phyloP scores from a whole-genome alignment of 2,797 vertebrate genomes.

The Periparus ater region DNA sequence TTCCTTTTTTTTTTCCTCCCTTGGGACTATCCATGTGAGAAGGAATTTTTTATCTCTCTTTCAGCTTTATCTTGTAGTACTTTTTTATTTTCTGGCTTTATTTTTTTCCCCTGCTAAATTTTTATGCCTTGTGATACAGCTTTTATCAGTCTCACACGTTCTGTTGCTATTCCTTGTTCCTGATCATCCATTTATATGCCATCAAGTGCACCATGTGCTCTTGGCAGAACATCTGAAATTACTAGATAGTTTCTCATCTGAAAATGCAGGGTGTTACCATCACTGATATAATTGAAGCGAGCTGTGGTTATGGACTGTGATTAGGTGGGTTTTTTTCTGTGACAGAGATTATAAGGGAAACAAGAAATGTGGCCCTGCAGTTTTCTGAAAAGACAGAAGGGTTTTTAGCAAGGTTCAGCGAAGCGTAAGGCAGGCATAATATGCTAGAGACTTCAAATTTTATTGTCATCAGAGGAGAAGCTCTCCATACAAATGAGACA shows the following conservation, averaged over 20 bases:
- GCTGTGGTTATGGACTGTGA: not conserved
- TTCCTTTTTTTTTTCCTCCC: not conserved
- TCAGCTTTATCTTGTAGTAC: not conserved
- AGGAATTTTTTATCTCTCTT: not conserved
- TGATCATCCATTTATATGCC: constrained; percentile 34
- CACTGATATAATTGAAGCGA: not conserved
- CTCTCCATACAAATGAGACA: not conserved
- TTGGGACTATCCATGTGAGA: not conserved
- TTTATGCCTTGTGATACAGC: constrained; percentile 1
- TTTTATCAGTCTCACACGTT: constrained; percentile 24
- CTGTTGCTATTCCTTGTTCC: constrained; percentile 13
- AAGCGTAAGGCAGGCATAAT: not conserved
- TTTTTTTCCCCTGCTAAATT: not conserved
- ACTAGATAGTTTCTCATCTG: constrained; percentile 11
- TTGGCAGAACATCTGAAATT: constrained; percentile 56
- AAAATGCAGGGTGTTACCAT: not conserved
- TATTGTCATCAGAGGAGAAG: not conserved
- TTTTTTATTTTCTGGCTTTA: not conserved
- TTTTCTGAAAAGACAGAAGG: not conserved
- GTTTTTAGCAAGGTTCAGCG: not conserved
- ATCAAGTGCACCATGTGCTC: constrained; percentile 21
- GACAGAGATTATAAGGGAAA: not conserved
- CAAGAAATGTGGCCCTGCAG: not conserved
- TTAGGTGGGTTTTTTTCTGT: not conserved
- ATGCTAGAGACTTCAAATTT: not conserved